Conservation (phyloP, 2,888 invertebrate species). For the Drosophila paranaensis region DNA sequence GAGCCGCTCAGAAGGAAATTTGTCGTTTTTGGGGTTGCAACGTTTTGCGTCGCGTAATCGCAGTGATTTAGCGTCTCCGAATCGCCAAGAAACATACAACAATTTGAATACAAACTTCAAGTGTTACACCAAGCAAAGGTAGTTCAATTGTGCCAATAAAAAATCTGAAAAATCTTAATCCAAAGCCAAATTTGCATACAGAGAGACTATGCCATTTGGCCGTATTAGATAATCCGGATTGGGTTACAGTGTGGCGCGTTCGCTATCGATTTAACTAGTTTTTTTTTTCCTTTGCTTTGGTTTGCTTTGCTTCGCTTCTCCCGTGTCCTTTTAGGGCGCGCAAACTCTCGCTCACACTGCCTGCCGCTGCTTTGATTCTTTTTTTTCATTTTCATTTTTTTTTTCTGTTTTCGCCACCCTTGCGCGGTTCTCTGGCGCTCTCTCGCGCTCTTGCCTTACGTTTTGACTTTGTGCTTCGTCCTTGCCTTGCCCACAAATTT, state of each 20-base stretch:
- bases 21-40: slow-evolving; percentile 71
- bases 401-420: slow-evolving; percentile 19
- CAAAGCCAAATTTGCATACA: background rate
- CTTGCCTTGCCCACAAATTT: slow-evolving; percentile 66
- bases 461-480: slow-evolving; percentile 74
- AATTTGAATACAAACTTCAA: slow-evolving; percentile 19
- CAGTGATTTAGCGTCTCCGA: slow-evolving; percentile 35
- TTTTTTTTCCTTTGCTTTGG: slow-evolving; percentile 21
- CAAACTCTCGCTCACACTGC: slow-evolving; percentile 29
- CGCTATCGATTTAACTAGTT: slow-evolving; percentile 71
- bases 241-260: slow-evolving; percentile 41
- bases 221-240: slow-evolving; percentile 69
- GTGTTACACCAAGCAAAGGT: slow-evolving; percentile 28
- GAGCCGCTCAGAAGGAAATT: slow-evolving; percentile 60
- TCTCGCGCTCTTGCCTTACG: slow-evolving; percentile 30
- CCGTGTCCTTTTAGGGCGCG: slow-evolving; percentile 41
- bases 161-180: too few relatives aligned
- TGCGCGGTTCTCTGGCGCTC: slow-evolving; percentile 2
- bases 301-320: slow-evolving; percentile 10
- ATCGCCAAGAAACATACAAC: slow-evolving; percentile 24
- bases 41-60: slow-evolving; percentile 59
- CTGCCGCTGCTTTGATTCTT: slow-evolving; percentile 15
- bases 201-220: slow-evolving; percentile 10
- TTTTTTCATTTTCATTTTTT: background rate
- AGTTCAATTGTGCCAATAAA: slow-evolving; percentile 6